Evolutionary conservation across 2,113 vertebrate species (phyloP), one percentile per base, ranked within the genome.

Genomic region (Oryzias javanicus): DNA sequence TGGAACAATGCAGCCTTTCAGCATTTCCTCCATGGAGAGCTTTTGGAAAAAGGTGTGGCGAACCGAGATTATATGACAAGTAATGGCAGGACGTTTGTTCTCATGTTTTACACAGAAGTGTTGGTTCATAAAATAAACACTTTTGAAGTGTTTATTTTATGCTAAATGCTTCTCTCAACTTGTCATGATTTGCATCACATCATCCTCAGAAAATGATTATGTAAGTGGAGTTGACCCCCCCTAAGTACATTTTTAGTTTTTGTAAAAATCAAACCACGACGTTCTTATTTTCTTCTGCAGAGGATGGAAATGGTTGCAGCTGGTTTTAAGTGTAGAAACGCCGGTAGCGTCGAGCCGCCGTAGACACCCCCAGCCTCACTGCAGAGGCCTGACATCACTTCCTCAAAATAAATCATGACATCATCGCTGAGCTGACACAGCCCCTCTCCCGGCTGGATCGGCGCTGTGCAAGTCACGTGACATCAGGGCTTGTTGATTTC

Each of bases 381-480:
- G 86, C 86, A 88, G 80, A 88, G 85, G 83, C 67, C 78, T 90
- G 90, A 91, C 89, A 88, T 89, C 83, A 84, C 79, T 79, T 86
- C 87, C 91, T 91, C 86, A 91, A 92, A 91, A 91, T 92, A 91
- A 90, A 89, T 80, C 75, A 91, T 91, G 89, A 91, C 86, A 89
- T 92, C 91, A 91, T 81, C 53, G 66, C 76, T 41, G 58, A 85
- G 80, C 83, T 77, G 84, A 87, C 79, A 86, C 73, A 81, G 78
- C 85, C 72, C 72, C 68, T 67, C 78, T 72, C 48, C 22, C 16
- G 57, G 67, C 73, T 79, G 69, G 76, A 79, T 82, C 67, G 47
- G 78, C 55, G 19, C 49, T 35, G 56, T 77, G 74, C 77, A 70
- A 62, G 75, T 80, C 87, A 90, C 58, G 73, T 90, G 88, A 89